phyloP scores from a whole-genome alignment of 2,888 invertebrate species.

The Himalopsyche japonica region DNA sequence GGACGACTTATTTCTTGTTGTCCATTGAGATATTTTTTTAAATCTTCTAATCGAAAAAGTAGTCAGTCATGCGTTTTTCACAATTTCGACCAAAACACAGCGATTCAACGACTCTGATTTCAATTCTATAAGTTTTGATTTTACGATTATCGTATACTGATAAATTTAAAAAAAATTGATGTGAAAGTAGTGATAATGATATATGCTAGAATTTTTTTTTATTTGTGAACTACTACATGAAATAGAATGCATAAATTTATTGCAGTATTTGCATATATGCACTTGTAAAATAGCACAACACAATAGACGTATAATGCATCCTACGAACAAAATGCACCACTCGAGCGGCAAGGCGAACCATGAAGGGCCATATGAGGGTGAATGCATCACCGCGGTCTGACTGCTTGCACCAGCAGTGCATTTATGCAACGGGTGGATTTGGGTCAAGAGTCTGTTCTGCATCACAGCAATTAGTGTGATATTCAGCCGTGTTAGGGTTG shows the following conservation, averaged over 20 bases:
- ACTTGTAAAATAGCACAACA: background rate
- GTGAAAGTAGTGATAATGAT: too few relatives aligned
- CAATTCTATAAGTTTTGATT: too few relatives aligned
- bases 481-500: background rate
- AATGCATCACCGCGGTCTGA: background rate
- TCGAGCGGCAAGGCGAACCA: background rate
- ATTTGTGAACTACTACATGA: too few relatives aligned
- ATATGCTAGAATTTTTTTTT: too few relatives aligned
- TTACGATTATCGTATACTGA: too few relatives aligned
- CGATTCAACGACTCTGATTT: too few relatives aligned
- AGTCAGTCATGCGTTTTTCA: too few relatives aligned
- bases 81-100: too few relatives aligned
- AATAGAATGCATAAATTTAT: background rate
- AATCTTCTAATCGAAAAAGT: too few relatives aligned
- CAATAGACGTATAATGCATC: background rate
- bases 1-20: too few relatives aligned
- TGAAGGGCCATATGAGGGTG: background rate
- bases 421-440: background rate
- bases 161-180: too few relatives aligned
- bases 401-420: background rate
- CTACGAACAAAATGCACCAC: background rate
- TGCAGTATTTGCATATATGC: background rate
- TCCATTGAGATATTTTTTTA: too few relatives aligned
- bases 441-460: background rate
- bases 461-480: background rate